Base-by-base conservation (phyloP, 2,888 invertebrate species). In the Gisinianus flammeolus region DNA sequence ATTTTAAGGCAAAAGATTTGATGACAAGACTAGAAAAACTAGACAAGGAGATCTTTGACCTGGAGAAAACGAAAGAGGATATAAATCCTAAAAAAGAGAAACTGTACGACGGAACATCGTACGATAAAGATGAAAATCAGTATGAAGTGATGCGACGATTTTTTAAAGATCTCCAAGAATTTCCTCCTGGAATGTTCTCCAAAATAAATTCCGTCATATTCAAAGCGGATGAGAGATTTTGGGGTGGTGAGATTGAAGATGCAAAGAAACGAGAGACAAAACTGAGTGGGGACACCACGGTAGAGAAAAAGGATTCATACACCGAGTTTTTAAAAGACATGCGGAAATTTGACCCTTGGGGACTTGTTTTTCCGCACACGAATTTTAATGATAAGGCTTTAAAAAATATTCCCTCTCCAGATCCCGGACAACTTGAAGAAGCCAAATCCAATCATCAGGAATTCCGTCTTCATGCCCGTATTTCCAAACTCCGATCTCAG, bases 291-390 rank as follows among this genome's bases (percentile, higher is more conserved):
- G n/a, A 28, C 12, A 24, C 52, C 22, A 52, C 66, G 0, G 19
- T 75, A 28, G 19, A 31, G 0, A 58, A 69, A 22, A 30, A 31
- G 31, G 74, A 68, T 22, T n/a, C 52, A 3, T 76, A n/a, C 12
- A n/a, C 54, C 6, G 33, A 67, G 24, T 68, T 52, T 54, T 16
- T 72, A 30, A 16, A 76, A 8, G 73, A 79, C n/a, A 62, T 76
- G 54, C 67, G 62, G n/a, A 71, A 76, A 12, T 76, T 79, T 28
- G 79, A 79, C 31, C 76, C 76, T 5, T 76, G 76, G 79, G 79
- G 79, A 1, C 30, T 79, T 16, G 35, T 79, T 8, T 79, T 72
- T 33, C 76, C 76, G 1, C n/a, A 30, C 24, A n/a, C 52, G 16
- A 19, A 28, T 0, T 1, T 31, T 4, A 30, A 54, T n/a, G 64